Conservation (phyloP, 2,113 vertebrate species). For the Nicator chloris region DNA sequence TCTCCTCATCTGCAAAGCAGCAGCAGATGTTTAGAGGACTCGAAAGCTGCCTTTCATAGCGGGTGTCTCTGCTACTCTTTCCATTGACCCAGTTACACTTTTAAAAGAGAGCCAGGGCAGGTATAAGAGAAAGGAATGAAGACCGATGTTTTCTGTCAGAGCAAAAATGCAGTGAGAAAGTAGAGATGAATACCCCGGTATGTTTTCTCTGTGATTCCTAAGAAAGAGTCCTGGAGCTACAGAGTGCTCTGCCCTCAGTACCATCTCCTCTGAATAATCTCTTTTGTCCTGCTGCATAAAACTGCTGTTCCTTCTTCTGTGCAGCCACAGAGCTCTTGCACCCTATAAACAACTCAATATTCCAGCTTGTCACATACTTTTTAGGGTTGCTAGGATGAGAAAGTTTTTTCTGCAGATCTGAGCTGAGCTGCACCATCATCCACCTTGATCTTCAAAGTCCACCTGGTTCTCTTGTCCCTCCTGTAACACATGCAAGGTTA, state of each 20-base stretch:
- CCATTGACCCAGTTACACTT: background rate
- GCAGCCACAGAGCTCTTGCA: background rate
- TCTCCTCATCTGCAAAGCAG: background rate
- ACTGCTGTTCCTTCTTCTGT: background rate
- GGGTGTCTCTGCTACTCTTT: background rate
- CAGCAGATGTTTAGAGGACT: background rate
- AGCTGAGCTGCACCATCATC: background rate
- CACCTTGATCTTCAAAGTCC: background rate
- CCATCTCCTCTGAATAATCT: background rate
- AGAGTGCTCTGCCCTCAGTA: background rate
- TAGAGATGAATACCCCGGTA: background rate
- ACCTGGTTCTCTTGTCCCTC: background rate
- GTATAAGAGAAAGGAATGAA: background rate
- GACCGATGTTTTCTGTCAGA: background rate
- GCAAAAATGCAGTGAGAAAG: background rate
- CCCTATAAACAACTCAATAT: background rate
- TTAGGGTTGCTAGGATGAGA: background rate
- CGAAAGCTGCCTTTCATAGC: background rate
- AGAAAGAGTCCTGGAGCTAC: background rate
- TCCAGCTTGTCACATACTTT: background rate
- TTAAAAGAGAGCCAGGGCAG: background rate
- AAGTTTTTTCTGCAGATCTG: background rate
- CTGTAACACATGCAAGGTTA: rapidly evolving
- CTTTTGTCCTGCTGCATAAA: background rate
- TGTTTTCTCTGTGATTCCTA: background rate